Evolutionary conservation across 2,888 invertebrate species (phyloP), one percentile per base, ranked within the genome.

Genomic region (Meliscaeva auricollis): DNA sequence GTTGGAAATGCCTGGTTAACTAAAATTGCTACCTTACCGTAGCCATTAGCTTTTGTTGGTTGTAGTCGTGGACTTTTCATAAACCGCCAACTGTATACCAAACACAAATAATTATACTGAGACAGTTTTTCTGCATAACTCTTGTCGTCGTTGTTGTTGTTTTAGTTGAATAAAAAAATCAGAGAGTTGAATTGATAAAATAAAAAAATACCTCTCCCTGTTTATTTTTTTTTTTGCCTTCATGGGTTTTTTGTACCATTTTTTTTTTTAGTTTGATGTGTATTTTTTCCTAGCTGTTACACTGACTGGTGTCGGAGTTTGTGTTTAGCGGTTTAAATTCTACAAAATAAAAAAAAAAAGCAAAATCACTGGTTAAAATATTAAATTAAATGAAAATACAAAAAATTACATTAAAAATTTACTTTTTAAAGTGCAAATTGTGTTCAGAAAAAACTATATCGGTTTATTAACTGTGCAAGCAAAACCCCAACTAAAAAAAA

Each of bases 101-200:
- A 70, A 66, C 72, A 84, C 79, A 64, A 70, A 64, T 70, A 79
- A 84, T 79, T 74, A 44, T 3, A 79, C 79, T 66, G 75, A 75
- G 68, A 84, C 79, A 76, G 46, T 68, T 80, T 75, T 84, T 84
- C 75, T 84, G 79, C 75, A 79, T 48, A 72, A 62, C 83, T 62
- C 83, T 62, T 52, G 5, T 20, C 13, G 17, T 35, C 68, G 54
- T 52, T 56, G 52, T 20, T 68, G 70, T 46, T 58, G 64, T 58
- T 64, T 0, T 17, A 1, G 30, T 72, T 41, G 30, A 48, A 15
- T 54, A 22, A 30, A 56, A 38, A 44, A 13, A 8, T 26, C 20
- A 8, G 11, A 50, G 48, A 44, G 52, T 44, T 41, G 46, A 64
- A 64, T 32, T 32, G 35, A 38, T 46, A 38, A 70, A 22, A 15